Percentiles rank a stretch among this genome's conserved stretches.
These are phyloP conservation scores for Piaya cayana DNA, from an alignment of 2,113 vertebrate species.

Conservation along the genomic window DNA sequence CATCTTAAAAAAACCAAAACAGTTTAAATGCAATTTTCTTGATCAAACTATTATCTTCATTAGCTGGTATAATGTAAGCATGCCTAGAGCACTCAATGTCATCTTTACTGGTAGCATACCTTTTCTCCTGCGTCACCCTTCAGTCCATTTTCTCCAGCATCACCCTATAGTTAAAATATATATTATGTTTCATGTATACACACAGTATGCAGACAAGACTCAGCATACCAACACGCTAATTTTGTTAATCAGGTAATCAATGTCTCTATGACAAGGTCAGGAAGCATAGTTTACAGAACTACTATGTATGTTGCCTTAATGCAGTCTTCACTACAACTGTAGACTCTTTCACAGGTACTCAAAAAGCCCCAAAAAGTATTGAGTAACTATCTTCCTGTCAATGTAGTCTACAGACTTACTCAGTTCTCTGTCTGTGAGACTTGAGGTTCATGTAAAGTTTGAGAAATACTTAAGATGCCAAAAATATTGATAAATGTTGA, in stretches of 20 bases:
- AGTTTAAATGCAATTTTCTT: not conserved
- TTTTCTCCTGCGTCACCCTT: slow-evolving; percentile 92
- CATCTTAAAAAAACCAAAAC: not conserved
- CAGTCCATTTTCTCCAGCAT: slow-evolving; percentile 86
- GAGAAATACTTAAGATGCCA: not conserved
- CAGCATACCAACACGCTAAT: not conserved
- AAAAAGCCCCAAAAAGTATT: not conserved
- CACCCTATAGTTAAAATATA: slow-evolving; percentile 79
- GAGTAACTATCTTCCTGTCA: not conserved
- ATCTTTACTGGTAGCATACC: slow-evolving; percentile 74
- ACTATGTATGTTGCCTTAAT: not conserved
- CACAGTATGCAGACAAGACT: not conserved
- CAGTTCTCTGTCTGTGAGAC: not conserved
- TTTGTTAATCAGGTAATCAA: not conserved
- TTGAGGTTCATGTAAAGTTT: not conserved
- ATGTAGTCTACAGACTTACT: not conserved
- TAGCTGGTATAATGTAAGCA: not conserved
- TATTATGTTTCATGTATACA: not conserved
- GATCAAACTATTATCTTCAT: not conserved
- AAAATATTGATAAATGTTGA: not conserved
- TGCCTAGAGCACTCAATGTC: not conserved
- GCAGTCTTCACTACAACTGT: not conserved
- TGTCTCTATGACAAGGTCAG: not conserved
- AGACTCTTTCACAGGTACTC: not conserved
- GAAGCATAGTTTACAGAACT: not conserved